Base-by-base conservation (phyloP, 1,140 invertebrate species). In the Ladona fulva region DNA sequence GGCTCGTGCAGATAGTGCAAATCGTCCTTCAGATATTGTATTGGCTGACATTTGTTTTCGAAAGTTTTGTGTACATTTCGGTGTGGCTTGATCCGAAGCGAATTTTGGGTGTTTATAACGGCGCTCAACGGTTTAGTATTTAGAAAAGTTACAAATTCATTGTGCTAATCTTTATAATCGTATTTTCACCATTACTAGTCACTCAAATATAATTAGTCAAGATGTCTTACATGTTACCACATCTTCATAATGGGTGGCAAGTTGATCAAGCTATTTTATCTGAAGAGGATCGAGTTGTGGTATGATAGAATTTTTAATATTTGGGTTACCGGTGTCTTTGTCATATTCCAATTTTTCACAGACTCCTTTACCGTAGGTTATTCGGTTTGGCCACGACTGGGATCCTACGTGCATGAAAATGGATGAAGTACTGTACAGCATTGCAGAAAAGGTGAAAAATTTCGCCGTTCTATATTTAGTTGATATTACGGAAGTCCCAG, bases 381-480 rank as follows among this genome's bases (percentile, higher is more conserved):
- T 99, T 79, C 88, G 97, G 78, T 99, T 99, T 88, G 98, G 98
- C 0, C 97, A 99, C 83, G 98, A 99, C 89, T 99, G 97, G 97
- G 98, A 99, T 84, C 97, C 98, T 10, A 96, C 96, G 22, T 99
- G 98, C 85, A 99, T 99, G 98, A 97, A 98, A 88, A 99, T 99
- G 97, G 98, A 99, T 84, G 98, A 99, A 89, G 95, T 97, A 0
- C 86, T 99, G 0, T 99, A 98, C 85, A 97, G 95, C 83, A 98
- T 99, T 81, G 97, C 97, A 0, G 97, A 99, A 84, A 99, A 98
- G 89, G 96, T 99, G 0, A 97, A 96, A 83, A 96, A 99, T 83
- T 99, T 99, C 89, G 97, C 97, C 0, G 96, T 98, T 24, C 94
- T 99, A 78, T 99, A 99, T 86, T 86, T 99, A 19, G 97, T 99